Evolutionary conservation across 2,888 invertebrate genomes (phyloP), one percentile per base, ranked within the genome.

Genomic region (Ectropis crepuscularia): DNA sequence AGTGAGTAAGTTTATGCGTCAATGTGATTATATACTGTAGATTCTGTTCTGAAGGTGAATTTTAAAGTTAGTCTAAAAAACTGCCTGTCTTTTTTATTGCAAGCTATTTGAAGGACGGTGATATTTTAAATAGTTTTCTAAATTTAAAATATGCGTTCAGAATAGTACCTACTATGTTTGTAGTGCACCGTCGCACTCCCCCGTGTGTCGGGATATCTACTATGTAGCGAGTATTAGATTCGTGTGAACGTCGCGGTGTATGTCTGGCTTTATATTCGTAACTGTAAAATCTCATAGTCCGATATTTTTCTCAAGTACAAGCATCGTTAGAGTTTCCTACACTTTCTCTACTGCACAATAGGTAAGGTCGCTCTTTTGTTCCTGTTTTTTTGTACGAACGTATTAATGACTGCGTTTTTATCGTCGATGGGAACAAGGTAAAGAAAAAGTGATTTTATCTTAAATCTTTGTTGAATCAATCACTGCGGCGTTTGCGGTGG

Each of bases 151-250:
- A 28, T 28, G 16, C 16, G 1, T 4, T 28, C 16, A 28, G 16
- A 28, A 28, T 28, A 28, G 16, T 28, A 28, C 16, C 16, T 28
- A 28, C 16, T 28, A 82, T 85, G 88, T 82, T 88, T 76, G 88
- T 91, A 92, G 92, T 79, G 86, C 90, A 91, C 92, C 88, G 89
- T 88, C 80, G 84, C 89, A 87, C 84, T 78, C 79, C 83, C 81
- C 84, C 83, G 7, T 8, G 38, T 38, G 5, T 88, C 85, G 83
- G 59, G 60, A 55, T 51, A 45, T 43, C 28, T 57, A 42, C 47
- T 57, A 74, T 81, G 85, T 88, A 88, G 87, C 53, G 81, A 84
- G 89, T 87, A 87, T 85, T 88, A 89, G 88, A 82, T 80, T 89
- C 80, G 86, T 88, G 89, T 88, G 84, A 77, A 82, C 85, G 82